These are phyloP conservation scores for Micronycteris hirsuta DNA, from an alignment of 2,113 vertebrate genomes.

Conservation along the genomic window DNA sequence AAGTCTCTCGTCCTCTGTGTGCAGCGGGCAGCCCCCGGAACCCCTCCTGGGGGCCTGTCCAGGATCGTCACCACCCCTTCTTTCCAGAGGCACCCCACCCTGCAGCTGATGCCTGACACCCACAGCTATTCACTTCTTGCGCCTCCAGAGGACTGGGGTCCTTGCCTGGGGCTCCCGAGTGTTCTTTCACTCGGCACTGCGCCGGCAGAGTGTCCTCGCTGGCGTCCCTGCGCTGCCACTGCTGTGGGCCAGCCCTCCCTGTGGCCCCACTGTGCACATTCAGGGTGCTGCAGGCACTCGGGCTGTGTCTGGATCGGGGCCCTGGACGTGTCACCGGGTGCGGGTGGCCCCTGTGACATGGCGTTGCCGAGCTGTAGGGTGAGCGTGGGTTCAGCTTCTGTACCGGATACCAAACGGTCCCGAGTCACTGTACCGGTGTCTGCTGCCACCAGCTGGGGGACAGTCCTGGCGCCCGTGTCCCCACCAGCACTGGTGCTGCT, in stretches of 20 bases:
- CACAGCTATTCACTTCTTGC: no score
- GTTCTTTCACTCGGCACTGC: no score
- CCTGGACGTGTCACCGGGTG: accelerated
- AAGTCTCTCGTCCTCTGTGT: no score
- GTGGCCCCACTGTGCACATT: accelerated
- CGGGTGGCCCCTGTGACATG: accelerated
- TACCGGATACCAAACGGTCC: accelerated
- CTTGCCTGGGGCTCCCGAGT: neutral
- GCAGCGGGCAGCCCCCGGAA: no score
- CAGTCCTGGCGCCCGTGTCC: neutral
- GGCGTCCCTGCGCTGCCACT: neutral
- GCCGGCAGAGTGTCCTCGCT: neutral
- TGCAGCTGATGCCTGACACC: no score
- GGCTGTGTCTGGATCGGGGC: neutral
- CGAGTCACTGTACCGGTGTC: accelerated
- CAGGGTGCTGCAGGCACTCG: accelerated
- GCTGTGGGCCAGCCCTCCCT: neutral
- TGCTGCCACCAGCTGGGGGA: accelerated
- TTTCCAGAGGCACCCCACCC: no score
- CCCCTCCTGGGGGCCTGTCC: no score
- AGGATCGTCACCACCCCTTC: no score
- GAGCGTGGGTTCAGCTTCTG: accelerated
- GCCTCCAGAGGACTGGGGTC: no score
- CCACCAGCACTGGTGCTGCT: accelerated
- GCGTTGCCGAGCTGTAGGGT: no score